These are phyloP conservation scores for Camponotus pennsylvanicus DNA, from an alignment of 1,140 invertebrate genomes.

Conservation along the genomic window DNA sequence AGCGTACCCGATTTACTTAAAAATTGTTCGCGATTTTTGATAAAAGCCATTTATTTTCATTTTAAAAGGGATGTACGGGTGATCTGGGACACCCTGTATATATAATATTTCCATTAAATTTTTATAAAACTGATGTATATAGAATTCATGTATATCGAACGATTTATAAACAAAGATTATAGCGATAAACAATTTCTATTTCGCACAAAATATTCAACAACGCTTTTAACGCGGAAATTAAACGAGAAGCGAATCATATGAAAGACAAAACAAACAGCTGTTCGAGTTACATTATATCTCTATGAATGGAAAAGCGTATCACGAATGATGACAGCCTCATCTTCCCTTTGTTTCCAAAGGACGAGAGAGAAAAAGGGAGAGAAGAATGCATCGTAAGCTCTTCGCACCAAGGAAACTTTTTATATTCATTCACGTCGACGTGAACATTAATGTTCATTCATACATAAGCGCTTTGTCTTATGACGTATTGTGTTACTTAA, in stretches of 20 bases:
- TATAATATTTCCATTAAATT: no score
- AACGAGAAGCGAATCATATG: neutral
- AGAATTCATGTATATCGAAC: no score
- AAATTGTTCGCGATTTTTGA: no score
- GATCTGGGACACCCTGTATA: no score
- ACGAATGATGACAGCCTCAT: neutral
- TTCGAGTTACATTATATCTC: neutral
- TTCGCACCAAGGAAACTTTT: neutral
- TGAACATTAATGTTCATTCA: slow-evolving; percentile 26
- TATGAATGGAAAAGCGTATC: neutral
- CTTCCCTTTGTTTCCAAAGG: neutral
- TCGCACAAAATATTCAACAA: no score
- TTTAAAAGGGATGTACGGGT: no score
- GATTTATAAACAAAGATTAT: no score
- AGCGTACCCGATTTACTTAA: no score
- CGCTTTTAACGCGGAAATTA: neutral
- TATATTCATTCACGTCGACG: neutral
- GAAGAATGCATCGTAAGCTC: neutral
- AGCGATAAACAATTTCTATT: no score
- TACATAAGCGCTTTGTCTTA: slow-evolving; percentile 6
- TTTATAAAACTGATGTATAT: no score
- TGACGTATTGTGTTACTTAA: slow-evolving; percentile 44
- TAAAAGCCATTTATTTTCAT: no score
- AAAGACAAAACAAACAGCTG: neutral
- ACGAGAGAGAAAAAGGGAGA: neutral